Conservation (phyloP, 30 jellyfish, hydroid and myxozoan genomes). For the Aurelia coerulea region DNA sequence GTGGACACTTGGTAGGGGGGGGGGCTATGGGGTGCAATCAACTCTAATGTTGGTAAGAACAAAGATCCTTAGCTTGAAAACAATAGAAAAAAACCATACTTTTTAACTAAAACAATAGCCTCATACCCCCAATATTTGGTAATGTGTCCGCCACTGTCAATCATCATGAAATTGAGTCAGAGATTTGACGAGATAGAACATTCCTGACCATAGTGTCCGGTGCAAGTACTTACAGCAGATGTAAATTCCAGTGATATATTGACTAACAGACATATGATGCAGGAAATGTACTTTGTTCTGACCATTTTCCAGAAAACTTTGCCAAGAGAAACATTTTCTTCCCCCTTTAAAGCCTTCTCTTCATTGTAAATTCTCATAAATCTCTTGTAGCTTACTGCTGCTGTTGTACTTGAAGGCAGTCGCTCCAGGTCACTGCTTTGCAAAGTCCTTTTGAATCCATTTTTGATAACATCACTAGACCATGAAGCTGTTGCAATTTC, state of each 20-base stretch:
- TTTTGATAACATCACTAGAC: constrained; percentile 40
- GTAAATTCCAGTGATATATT: constrained; percentile 34
- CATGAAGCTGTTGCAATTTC: constrained; percentile 48
- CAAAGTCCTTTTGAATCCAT: constrained; percentile 60
- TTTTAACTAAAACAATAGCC: no score
- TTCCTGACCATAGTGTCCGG: no score
- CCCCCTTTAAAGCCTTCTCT: constrained; percentile 14
- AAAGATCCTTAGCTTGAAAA: no score
- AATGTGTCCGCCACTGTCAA: no score
- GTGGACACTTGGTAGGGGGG: no score
- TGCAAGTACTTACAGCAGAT: constrained; percentile 48
- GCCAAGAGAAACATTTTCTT: constrained; percentile 39
- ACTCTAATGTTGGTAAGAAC: no score
- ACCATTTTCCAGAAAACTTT: constrained; percentile 37
- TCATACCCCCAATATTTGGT: no score
- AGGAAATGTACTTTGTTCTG: constrained; percentile 34
- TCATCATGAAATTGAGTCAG: no score
- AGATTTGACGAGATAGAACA: no score
- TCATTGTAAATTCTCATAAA: constrained; percentile 31
- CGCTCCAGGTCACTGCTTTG: constrained; percentile 48
- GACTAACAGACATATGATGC: constrained; percentile 22
- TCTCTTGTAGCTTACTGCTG: constrained; percentile 22
- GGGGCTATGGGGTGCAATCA: no score
- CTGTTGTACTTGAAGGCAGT: constrained; percentile 23
- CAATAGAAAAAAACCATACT: no score